These are phyloP conservation scores for Carcharodon carcharias DNA, from an alignment of 2,797 vertebrate species.

Conservation along the genomic window DNA sequence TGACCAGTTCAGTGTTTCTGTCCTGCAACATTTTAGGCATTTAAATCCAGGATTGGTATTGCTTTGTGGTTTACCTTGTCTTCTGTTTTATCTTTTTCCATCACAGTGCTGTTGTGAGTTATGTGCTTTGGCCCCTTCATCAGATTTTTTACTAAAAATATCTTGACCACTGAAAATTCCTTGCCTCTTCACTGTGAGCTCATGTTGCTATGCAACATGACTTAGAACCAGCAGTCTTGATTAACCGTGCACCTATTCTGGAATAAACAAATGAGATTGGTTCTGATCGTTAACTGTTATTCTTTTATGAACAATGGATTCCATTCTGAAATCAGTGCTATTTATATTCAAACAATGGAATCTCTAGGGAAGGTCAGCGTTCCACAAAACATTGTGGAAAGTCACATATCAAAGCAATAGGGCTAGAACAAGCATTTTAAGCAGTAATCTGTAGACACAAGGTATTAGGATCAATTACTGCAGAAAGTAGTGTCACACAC, in stretches of 20 bases:
- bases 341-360: conserved; percentile 20
- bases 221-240: background rate
- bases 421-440: background rate
- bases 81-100: background rate
- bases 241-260: background rate
- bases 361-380: background rate
- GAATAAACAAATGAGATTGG: background rate
- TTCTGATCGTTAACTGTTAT: background rate
- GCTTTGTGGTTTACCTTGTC: background rate
- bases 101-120: background rate
- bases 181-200: background rate
- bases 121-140: background rate
- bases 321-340: conserved; percentile 12
- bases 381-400: background rate
- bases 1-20: background rate
- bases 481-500: background rate
- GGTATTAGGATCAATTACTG: background rate
- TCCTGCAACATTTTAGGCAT: background rate
- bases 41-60: background rate
- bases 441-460: background rate
- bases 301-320: background rate
- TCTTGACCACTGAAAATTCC: background rate
- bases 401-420: background rate
- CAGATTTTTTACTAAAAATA: background rate
- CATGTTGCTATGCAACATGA: background rate